A percentile compares a stretch with the other conserved stretches of the same genome.
Evolutionary conservation across 2,113 vertebrate genomes (phyloP).

Genomic region (Silurus glanis): DNA sequence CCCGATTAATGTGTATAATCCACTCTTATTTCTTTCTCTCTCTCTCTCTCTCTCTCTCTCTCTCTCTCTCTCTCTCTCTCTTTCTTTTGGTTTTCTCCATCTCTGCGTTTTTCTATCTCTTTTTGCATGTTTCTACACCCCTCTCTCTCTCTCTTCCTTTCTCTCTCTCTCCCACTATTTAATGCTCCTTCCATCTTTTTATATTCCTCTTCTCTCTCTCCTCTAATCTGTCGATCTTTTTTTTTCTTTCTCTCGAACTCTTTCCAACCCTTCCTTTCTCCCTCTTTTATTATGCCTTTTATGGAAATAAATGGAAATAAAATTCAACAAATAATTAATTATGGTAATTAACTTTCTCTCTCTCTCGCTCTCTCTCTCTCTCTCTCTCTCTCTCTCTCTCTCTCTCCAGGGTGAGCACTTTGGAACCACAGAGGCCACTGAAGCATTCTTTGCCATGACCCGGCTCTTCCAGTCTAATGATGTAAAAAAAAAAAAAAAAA

Average conservation of each 20-base stretch:
- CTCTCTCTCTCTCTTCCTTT: not conserved
- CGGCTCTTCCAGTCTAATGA: conserved; percentile 96
- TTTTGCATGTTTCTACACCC: no score
- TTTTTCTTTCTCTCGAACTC: not conserved
- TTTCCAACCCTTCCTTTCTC: not conserved
- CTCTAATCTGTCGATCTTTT: not conserved
- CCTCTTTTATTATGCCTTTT: no score
- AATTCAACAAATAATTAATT: no score
- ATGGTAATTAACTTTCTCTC: not conserved
- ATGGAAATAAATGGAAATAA: no score
- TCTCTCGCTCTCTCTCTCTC: not conserved
- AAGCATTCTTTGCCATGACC: conserved; percentile 98
- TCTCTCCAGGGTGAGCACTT: conserved; percentile 88
- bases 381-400: not conserved
- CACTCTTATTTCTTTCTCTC: not conserved
- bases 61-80: not conserved
- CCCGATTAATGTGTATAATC: no score
- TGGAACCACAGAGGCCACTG: conserved; percentile 93
- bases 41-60: not conserved
- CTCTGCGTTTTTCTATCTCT: not conserved
- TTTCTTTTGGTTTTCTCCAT: not conserved
- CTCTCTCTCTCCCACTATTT: not conserved
- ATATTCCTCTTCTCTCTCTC: conserved; percentile 1
- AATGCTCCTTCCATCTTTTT: not conserved
- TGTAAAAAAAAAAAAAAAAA: conserved; percentile 74